phyloP scores from a whole-genome alignment of 2,888 invertebrate species.

The Gymnocheta viridis region DNA sequence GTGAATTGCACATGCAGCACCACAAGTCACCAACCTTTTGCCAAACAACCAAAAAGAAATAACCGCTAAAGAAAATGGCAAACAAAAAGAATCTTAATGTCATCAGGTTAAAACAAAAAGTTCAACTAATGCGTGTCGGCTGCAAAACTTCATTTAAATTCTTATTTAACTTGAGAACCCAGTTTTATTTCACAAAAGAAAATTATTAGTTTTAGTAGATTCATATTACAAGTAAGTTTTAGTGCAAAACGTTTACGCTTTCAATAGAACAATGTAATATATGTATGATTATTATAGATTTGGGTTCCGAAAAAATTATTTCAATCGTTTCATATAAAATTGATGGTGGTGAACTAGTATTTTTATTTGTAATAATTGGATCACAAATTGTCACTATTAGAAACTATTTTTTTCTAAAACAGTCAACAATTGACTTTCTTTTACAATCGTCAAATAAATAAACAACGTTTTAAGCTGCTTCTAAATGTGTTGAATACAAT shows the following conservation, averaged over 20 bases:
- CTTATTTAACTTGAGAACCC: slow-evolving; percentile 3
- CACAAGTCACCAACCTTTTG: slow-evolving; percentile 30
- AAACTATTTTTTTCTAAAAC: background rate
- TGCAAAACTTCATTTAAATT: slow-evolving; percentile 22
- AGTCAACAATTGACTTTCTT: slow-evolving; percentile 25
- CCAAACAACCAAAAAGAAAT: background rate
- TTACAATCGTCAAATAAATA: slow-evolving; percentile 2
- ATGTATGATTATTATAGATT: slow-evolving; percentile 56
- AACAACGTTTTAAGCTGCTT: no score
- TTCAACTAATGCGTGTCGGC: slow-evolving; percentile 59
- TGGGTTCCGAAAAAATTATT: slow-evolving; percentile 26
- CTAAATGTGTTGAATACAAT: slow-evolving; percentile 42
- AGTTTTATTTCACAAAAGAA: background rate
- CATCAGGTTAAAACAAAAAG: slow-evolving; percentile 51
- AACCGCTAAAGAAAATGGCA: slow-evolving; percentile 25
- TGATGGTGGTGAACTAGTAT: slow-evolving; percentile 15
- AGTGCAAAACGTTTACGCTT: slow-evolving; percentile 3
- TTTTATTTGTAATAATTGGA: slow-evolving; percentile 78
- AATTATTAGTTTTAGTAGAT: background rate
- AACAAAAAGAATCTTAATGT: slow-evolving; percentile 39
- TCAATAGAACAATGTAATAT: slow-evolving; percentile 44
- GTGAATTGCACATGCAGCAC: slow-evolving; percentile 43
- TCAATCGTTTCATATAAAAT: slow-evolving; percentile 27
- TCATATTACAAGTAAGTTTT: background rate
- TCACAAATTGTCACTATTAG: slow-evolving; percentile 79